These are phyloP conservation scores for Microctenopoma steveboyesi DNA, from an alignment of 2,797 vertebrate species.

Conservation along the genomic window DNA sequence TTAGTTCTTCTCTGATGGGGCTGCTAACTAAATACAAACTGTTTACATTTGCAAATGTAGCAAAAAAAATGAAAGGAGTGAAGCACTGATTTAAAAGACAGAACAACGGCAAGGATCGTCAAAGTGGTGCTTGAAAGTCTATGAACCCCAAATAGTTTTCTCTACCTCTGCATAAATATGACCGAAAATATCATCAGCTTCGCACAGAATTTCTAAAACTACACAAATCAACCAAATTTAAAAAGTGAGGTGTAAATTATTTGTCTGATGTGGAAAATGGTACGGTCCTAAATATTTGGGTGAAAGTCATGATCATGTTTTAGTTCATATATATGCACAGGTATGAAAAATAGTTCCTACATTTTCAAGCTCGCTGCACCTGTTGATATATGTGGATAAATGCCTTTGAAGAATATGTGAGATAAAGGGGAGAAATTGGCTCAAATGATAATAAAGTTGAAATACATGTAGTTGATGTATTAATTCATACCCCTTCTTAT, in stretches of 20 bases:
- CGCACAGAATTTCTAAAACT: no score
- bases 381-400: constrained; percentile 33
- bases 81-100: constrained; percentile 34
- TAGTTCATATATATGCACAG: no score
- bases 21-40: constrained; percentile 55
- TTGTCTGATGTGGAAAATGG: no score
- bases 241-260: no score
- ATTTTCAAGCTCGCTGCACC: neutral
- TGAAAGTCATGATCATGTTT: no score
- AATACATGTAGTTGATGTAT: constrained; percentile 20
- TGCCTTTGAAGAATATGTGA: constrained; percentile 46
- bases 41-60: constrained; percentile 76
- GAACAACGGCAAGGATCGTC: constrained; percentile 22
- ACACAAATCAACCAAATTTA: no score
- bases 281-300: no score
- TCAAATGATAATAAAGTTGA: constrained; percentile 29
- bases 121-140: constrained; percentile 3
- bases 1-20: constrained; percentile 42
- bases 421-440: constrained; percentile 22
- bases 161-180: no score
- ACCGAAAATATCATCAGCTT: no score
- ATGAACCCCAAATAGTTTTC: no score
- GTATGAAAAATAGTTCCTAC: no score
- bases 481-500: constrained; percentile 18
- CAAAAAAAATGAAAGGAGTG: constrained; percentile 46